Percentiles rank a stretch among this genome's conserved stretches.
These are phyloP conservation scores for Callithrix jacchus DNA, from an alignment of 2,113 vertebrate genomes.

Conservation along the genomic window DNA sequence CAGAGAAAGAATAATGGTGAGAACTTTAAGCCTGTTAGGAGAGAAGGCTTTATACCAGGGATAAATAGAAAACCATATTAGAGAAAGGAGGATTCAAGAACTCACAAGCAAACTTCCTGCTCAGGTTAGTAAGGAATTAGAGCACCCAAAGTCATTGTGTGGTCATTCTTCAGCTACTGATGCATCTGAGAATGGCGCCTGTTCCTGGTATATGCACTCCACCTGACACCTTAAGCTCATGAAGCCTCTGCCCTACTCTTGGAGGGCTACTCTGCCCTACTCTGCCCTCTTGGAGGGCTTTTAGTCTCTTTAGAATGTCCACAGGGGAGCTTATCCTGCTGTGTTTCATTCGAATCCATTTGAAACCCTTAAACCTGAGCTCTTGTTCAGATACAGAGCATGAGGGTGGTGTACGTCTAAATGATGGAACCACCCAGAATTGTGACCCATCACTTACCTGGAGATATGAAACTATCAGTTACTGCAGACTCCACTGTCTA, in stretches of 20 bases:
- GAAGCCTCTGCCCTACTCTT: not conserved
- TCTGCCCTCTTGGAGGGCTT: not conserved
- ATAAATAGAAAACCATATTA: not conserved
- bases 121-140: not conserved
- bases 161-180: not conserved
- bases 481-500: not conserved
- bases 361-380: not conserved
- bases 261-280: not conserved
- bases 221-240: not conserved
- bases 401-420: not conserved
- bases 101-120: not conserved
- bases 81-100: not conserved
- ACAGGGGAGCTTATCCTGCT: not conserved
- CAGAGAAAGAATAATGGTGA: not conserved
- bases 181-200: not conserved
- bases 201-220: not conserved
- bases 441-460: not conserved
- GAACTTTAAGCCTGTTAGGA: not conserved
- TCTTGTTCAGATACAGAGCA: not conserved
- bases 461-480: not conserved
- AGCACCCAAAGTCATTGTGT: not conserved
- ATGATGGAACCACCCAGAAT: not conserved
- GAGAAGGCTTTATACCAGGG: not conserved
- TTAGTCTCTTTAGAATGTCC: not conserved
- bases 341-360: not conserved